These are phyloP conservation scores for Eupithecia insigniata DNA, from an alignment of 2,888 invertebrate genomes.

Conservation along the genomic window DNA sequence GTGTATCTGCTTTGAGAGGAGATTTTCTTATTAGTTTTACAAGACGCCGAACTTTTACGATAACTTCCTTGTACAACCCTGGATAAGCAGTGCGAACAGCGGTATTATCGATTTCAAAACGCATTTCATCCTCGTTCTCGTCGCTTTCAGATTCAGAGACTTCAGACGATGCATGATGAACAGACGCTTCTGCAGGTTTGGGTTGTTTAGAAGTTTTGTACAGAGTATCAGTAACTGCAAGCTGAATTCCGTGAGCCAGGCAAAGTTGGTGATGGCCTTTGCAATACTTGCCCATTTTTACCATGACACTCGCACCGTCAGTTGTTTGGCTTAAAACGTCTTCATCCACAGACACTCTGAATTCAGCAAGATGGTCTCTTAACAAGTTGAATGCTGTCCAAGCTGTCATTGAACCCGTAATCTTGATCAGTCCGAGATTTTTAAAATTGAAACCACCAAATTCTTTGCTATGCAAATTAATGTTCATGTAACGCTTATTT, in stretches of 20 bases:
- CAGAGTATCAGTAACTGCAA: slow-evolving; percentile 2
- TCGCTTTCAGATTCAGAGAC: slow-evolving; percentile 10
- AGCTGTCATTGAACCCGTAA: slow-evolving; percentile 4
- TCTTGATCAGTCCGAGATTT: slow-evolving; percentile 8
- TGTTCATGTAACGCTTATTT: slow-evolving; percentile 5
- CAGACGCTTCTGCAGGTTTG: slow-evolving; percentile 4
- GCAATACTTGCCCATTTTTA: not conserved
- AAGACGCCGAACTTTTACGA: too few species aligned
- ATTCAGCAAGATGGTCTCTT: not conserved
- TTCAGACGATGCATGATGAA: slow-evolving; percentile 9
- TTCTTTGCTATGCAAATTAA: not conserved
- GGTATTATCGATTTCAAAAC: slow-evolving; percentile 7
- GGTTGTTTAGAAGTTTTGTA: slow-evolving; percentile 7
- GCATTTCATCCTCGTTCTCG: not conserved
- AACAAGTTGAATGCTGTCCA: not conserved
- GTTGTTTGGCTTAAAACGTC: not conserved
- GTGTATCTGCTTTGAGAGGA: not conserved
- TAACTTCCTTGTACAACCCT: too few species aligned
- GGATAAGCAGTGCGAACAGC: not conserved
- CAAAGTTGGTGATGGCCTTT: slow-evolving; percentile 9
- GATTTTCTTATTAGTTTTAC: not conserved
- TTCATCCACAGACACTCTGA: not conserved
- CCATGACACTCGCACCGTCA: slow-evolving; percentile 16
- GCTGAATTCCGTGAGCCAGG: slow-evolving; percentile 13
- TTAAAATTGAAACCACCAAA: not conserved